Percentiles rank a stretch among this genome's conserved stretches.
Evolutionary conservation across 2,797 vertebrate genomes (phyloP).

Genomic region (Tenualosa thibaudeaui): DNA sequence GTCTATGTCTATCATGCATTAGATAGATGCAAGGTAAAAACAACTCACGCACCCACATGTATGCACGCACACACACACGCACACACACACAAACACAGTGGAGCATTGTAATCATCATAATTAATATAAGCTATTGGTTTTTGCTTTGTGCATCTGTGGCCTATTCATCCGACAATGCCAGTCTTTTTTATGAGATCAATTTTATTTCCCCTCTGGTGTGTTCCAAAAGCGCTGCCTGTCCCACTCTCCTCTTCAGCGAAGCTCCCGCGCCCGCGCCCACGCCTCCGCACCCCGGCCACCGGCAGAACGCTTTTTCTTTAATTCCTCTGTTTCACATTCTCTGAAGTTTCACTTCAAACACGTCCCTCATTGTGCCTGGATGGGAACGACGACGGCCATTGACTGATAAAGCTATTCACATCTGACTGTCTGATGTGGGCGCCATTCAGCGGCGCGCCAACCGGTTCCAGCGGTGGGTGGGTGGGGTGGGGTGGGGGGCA

Average conservation of each 20-base stretch:
- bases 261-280: background rate
- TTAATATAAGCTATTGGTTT: conserved; percentile 17
- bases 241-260: background rate
- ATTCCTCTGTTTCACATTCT: conserved; percentile 18
- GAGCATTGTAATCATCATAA: conserved; percentile 25
- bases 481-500: no score
- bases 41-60: background rate
- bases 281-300: background rate
- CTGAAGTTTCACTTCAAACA: conserved; percentile 22
- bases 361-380: background rate
- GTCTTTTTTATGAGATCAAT: conserved; percentile 14
- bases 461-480: background rate
- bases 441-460: background rate
- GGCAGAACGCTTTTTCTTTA: background rate
- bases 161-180: conserved; percentile 24
- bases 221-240: background rate
- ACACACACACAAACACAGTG: background rate
- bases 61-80: background rate
- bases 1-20: conserved; percentile 19
- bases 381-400: background rate
- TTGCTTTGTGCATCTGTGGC: conserved; percentile 28
- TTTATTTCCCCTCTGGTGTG: background rate
- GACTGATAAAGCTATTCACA: background rate
- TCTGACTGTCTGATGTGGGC: background rate
- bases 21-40: conserved; percentile 17